A percentile compares a stretch with the other conserved stretches of the same genome.
These are phyloP conservation scores for Pardosa pseudoannulata DNA, from an alignment of 2,888 invertebrate species.

Conservation along the genomic window DNA sequence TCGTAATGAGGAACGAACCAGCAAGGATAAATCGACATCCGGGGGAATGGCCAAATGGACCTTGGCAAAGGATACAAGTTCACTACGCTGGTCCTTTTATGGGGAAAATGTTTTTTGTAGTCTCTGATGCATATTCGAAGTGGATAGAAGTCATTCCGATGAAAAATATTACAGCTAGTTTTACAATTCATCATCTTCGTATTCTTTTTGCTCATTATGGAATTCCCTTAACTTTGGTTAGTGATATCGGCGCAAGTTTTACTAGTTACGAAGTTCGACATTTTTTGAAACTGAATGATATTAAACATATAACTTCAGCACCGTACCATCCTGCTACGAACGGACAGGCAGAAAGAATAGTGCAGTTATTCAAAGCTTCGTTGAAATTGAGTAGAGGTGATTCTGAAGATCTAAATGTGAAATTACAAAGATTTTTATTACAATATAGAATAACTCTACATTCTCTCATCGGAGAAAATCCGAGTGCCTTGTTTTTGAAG, in stretches of 20 bases:
- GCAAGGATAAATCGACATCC: slow-evolving; percentile 38
- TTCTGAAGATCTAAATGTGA: slow-evolving; percentile 46
- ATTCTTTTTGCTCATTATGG: slow-evolving; percentile 39
- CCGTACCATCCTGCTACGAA: slow-evolving; percentile 41
- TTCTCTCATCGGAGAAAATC: slow-evolving; percentile 44
- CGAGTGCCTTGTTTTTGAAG: slow-evolving; percentile 47
- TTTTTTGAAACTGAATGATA: slow-evolving; percentile 47
- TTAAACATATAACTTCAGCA: slow-evolving; percentile 43
- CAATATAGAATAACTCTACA: slow-evolving; percentile 50
- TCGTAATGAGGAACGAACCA: slow-evolving; percentile 37
- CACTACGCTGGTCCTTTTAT: slow-evolving; percentile 55
- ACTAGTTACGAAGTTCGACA: slow-evolving; percentile 46
- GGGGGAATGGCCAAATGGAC: slow-evolving; percentile 38
- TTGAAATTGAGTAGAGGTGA: slow-evolving; percentile 42
- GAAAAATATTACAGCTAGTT: slow-evolving; percentile 29
- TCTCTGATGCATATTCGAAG: slow-evolving; percentile 42
- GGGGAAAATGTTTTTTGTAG: slow-evolving; percentile 35
- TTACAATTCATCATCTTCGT: slow-evolving; percentile 34
- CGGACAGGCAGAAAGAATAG: slow-evolving; percentile 45
- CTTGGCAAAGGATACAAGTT: slow-evolving; percentile 42
- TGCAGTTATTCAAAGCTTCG: slow-evolving; percentile 42
- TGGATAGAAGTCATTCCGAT: slow-evolving; percentile 48
- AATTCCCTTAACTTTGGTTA: slow-evolving; percentile 39
- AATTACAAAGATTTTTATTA: slow-evolving; percentile 53
- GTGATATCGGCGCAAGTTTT: slow-evolving; percentile 49